Base-by-base conservation (phyloP, 1,140 invertebrate species). In the Acromyrmex charruanus region DNA sequence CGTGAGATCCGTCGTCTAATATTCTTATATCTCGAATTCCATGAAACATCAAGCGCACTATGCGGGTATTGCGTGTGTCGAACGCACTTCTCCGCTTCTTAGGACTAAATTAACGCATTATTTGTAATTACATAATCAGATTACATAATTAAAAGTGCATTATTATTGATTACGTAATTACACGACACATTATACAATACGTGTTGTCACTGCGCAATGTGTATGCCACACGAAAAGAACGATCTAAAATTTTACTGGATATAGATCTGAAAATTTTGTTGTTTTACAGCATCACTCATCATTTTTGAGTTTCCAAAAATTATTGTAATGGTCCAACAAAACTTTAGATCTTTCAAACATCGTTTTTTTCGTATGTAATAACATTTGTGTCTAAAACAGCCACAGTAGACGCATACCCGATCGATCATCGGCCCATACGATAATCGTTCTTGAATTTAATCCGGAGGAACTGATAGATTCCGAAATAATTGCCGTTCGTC, bases 401-500 rank as follows among this genome's bases (percentile, higher is more conserved):
- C 18, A 49, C 31, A 14, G 69, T 25, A 18, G 21, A 49, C 39
- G 12, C 0, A 18, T 44, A 68, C 63, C 58, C 82, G 86, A 90
- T 90, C 89, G 80, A 94, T 93, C 91, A 90, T 91, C 65, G n/a
- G 10, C 18, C 31, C 16, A n/a, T 21, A 53, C 75, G 81, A 88
- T 93, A 93, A 93, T 93, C 91, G 87, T 75, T 87, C 71, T 85
- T 77, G 80, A 91, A 91, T 77, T 87, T 86, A 88, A 92, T 90
- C 86, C 65, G 79, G 68, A 86, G 53, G 85, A 93, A 91, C 87
- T 93, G 93, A 94, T 92, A 90, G 91, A 95, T 95, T 92, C 89
- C 87, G 75, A 93, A 93, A 93, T 94, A 94, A 94, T 94, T 93
- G 92, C 88, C 91, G 89, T 77, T 89, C 87, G 74, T 79, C 77